Percentiles rank a stretch among this genome's conserved stretches.
Conservation (phyloP, 2,113 vertebrate species). For the Oreochromis spilurus region DNA sequence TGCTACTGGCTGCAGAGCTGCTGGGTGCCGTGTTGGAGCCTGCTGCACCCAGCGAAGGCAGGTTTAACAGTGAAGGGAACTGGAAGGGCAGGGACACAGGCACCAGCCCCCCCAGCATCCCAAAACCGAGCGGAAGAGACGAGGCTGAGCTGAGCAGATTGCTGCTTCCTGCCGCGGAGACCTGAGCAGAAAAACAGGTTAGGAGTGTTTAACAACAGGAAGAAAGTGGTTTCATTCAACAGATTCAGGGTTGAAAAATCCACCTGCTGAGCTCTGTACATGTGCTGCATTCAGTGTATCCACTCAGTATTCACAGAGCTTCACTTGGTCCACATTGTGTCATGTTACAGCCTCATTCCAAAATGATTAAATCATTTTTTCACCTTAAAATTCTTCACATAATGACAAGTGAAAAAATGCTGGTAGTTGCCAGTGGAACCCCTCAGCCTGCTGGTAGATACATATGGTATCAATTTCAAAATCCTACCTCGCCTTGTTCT, state of each 20-base stretch:
- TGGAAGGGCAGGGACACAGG: conserved; percentile 96
- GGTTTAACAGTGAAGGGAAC: conserved; percentile 89
- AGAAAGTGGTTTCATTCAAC: not conserved
- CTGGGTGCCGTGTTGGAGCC: conserved; percentile 70
- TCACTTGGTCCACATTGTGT: not conserved
- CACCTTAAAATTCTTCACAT: not conserved
- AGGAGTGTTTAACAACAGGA: not conserved
- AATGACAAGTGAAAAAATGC: not conserved
- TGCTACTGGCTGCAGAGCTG: conserved; percentile 61
- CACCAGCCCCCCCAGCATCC: conserved; percentile 95
- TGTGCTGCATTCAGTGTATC: not conserved
- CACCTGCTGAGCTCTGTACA: not conserved
- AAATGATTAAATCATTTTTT: not conserved
- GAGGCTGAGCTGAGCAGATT: conserved; percentile 82
- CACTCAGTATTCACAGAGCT: not conserved
- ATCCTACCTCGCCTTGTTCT: not conserved
- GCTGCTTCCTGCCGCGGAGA: conserved; percentile 80
- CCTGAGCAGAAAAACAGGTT: conserved; percentile 68
- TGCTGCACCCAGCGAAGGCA: conserved; percentile 76
- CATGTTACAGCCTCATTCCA: not conserved
- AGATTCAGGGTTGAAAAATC: not conserved
- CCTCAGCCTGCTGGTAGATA: not conserved
- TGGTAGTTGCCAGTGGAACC: not conserved
- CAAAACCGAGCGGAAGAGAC: conserved; percentile 88
- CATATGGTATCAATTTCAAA: not conserved